phyloP scores from a whole-genome alignment of 2,113 vertebrate genomes.

The Geococcyx californianus region DNA sequence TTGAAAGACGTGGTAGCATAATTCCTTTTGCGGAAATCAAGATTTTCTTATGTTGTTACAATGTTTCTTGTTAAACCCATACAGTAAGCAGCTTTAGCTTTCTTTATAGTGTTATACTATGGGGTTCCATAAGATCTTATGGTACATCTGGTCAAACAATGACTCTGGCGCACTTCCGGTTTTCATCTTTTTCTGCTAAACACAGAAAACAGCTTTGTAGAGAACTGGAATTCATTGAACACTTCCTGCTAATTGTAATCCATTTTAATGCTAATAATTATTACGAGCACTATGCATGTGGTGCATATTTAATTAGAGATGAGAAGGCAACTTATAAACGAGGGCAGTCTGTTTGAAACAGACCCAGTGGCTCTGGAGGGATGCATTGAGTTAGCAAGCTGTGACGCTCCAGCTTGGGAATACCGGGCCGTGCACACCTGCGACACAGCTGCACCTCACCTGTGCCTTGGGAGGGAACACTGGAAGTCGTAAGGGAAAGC shows the following conservation, averaged over 20 bases:
- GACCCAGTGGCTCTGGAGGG: not conserved
- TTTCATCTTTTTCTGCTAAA: slow-evolving; percentile 19
- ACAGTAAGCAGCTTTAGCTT: slow-evolving; percentile 23
- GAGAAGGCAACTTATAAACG: not conserved
- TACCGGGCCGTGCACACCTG: not conserved
- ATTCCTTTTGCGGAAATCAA: slow-evolving; percentile 28
- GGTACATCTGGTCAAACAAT: slow-evolving; percentile 59
- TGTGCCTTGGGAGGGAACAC: not conserved
- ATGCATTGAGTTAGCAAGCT: not conserved
- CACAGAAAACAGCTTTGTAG: slow-evolving; percentile 15
- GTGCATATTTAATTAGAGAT: not conserved
- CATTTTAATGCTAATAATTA: slow-evolving; percentile 46
- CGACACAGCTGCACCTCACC: not conserved
- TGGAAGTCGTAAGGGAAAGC: not conserved
- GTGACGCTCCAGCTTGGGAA: not conserved
- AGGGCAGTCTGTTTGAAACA: not conserved
- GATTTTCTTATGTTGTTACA: not conserved
- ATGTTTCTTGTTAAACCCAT: not conserved
- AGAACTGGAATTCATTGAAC: not conserved
- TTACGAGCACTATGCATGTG: not conserved
- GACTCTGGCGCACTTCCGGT: not conserved
- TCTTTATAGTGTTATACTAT: slow-evolving; percentile 9
- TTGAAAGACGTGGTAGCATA: not conserved
- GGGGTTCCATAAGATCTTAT: slow-evolving; percentile 27
- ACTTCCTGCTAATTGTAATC: slow-evolving; percentile 1